Base-by-base conservation (phyloP, 2,888 invertebrate species). In the Leistus spinibarbis region DNA sequence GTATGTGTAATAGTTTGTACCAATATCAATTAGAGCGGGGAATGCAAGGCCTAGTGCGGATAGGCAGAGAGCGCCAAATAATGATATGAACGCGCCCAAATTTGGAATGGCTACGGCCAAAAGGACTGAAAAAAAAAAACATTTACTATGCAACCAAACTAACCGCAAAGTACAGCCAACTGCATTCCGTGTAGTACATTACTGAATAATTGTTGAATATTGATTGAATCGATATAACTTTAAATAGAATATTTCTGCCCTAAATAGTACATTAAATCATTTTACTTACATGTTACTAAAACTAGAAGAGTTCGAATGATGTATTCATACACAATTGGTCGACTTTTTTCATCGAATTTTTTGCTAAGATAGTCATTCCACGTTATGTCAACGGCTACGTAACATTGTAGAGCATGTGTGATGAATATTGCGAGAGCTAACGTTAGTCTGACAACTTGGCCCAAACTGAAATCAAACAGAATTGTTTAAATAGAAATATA, bases 371-470 rank as follows among this genome's bases (percentile, higher is more conserved):
- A 94, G 74, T 92, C 91, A 81, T 94, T 95, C 96, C 97, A 97
- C 63, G 95, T 88, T 79, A 99, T 96, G 81, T 95, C 95, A 80
- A 98, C 93, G 5, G 98, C 97, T 1, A 99, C 98, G 85, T 98
- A 99, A 85, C 97, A 95, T 81, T 98, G 97, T 53, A 99, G 87
- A 0, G 94, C 94, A 84, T 98, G 98, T 0, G 97, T 95, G 71
- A 98, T 91, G 86, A 93, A 97, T 79, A 99, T 96, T 0, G 95
- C 91, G 78, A 93, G 86, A 0, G 95, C 93, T 65, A 95, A 84
- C 81, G 94, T 89, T 16, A 91, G 87, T 82, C 93, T 92, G 0
- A 93, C 93, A 16, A 90, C 88, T 83, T 92, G 91, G 0, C 92
- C 93, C 68, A 92, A 85, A 7, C 93, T 93, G 84, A 10, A 83